Conservation (phyloP, 2,113 vertebrate species). For the Bostrychus sinensis region DNA sequence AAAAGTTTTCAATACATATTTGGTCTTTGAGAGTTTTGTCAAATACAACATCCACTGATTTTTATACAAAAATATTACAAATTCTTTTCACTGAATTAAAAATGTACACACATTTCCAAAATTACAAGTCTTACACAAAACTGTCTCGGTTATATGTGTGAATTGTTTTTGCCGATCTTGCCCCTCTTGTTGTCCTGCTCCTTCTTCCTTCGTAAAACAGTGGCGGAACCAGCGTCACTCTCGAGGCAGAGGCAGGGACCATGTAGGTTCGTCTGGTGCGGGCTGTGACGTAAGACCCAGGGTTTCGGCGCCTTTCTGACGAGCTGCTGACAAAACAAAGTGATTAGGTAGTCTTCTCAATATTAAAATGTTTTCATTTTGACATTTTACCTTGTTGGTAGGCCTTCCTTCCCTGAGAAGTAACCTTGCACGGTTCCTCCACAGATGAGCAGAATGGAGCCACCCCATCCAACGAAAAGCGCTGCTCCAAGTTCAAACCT, state of each 20-base stretch:
- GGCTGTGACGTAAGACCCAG: slow-evolving; percentile 41
- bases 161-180: background rate
- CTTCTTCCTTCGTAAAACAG: slow-evolving; percentile 55
- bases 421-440: slow-evolving; percentile 87
- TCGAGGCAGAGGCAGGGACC: slow-evolving; percentile 49
- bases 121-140: slow-evolving; percentile 82
- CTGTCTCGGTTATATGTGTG: slow-evolving; percentile 84
- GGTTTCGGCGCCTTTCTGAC: slow-evolving; percentile 11
- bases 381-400: slow-evolving; percentile 57
- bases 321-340: slow-evolving; percentile 34
- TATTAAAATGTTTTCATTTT: background rate
- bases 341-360: background rate
- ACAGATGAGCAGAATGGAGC: slow-evolving; percentile 87
- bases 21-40: background rate
- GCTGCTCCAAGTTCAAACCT: slow-evolving; percentile 92
- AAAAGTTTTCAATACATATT: slow-evolving; percentile 27
- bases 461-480: slow-evolving; percentile 94
- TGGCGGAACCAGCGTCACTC: slow-evolving; percentile 47
- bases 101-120: no score
- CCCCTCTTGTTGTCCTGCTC: slow-evolving; percentile 27
- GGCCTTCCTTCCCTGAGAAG: slow-evolving; percentile 74
- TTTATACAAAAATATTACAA: background rate
- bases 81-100: background rate
- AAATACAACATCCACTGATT: background rate
- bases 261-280: slow-evolving; percentile 66